Base-by-base conservation (phyloP, 92 coral and sea anemone genomes). In the Virgularia gustaviana region DNA sequence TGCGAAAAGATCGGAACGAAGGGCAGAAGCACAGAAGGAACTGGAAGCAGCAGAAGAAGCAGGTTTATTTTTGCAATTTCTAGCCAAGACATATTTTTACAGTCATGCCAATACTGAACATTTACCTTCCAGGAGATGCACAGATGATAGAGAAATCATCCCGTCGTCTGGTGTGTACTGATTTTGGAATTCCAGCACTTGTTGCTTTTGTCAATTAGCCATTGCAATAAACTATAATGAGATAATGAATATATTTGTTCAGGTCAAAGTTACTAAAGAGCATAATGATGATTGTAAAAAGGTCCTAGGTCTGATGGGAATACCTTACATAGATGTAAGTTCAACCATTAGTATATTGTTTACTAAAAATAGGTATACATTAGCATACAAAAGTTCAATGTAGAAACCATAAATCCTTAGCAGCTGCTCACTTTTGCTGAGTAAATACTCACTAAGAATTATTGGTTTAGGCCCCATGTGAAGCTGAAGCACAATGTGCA, bases 401-500 rank as follows among this genome's bases (percentile, higher is more conserved):
- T n/a, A n/a, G n/a, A n/a, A n/a, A n/a, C n/a, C n/a, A n/a, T n/a
- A n/a, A n/a, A n/a, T n/a, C n/a, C n/a, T n/a, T n/a, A n/a, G n/a
- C n/a, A n/a, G n/a, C n/a, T n/a, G n/a, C n/a, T n/a, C n/a, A n/a
- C n/a, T n/a, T n/a, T n/a, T n/a, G n/a, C n/a, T n/a, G n/a, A n/a
- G n/a, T n/a, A n/a, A n/a, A n/a, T n/a, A n/a, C n/a, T n/a, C n/a
- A n/a, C n/a, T n/a, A n/a, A n/a, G n/a, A n/a, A n/a, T n/a, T n/a
- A n/a, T n/a, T n/a, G n/a, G 53, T 19, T 25, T 58, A 92, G 98
- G 98, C 98, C 9, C 98, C 98, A 0, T 92, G 98, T 87, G 98
- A 92, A 71, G 98, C 98, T 61, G 98, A 92, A 43, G 98, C 98
- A 1, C 98, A 92, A 81, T 92, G 98, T 83, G 98, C 98, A 4